These are phyloP conservation scores for Barbus barbus DNA, from an alignment of 2,113 vertebrate species.

Conservation along the genomic window DNA sequence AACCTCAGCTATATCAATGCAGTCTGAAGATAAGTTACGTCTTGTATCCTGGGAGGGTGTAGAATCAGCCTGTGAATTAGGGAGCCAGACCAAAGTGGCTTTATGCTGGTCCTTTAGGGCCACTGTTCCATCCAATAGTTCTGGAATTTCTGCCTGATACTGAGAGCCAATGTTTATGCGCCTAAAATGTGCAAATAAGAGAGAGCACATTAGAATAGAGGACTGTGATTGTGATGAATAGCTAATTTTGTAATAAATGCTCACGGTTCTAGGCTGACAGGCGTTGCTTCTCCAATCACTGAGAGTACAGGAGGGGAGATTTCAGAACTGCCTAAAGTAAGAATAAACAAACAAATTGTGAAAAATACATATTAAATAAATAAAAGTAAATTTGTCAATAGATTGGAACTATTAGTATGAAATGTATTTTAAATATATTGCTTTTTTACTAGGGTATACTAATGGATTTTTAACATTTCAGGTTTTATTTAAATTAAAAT, in stretches of 20 bases:
- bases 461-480: neutral
- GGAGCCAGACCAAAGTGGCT: conserved; percentile 89
- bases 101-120: conserved; percentile 83
- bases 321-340: conserved; percentile 83
- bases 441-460: neutral
- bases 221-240: neutral
- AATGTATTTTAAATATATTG: too few relatives aligned
- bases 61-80: conserved; percentile 71
- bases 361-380: too few relatives aligned
- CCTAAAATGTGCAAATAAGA: conserved; percentile 64
- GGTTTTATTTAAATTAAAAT: neutral
- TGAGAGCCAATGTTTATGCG: conserved; percentile 91
- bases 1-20: neutral
- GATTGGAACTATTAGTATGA: too few relatives aligned
- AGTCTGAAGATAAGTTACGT: conserved; percentile 68
- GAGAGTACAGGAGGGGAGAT: conserved; percentile 88
- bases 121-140: conserved; percentile 73
- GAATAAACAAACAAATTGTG: neutral
- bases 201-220: neutral
- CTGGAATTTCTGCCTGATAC: conserved; percentile 94
- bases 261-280: conserved; percentile 97
- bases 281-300: conserved; percentile 85
- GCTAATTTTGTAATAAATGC: conserved; percentile 59
- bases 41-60: conserved; percentile 73
- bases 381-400: too few relatives aligned